A percentile compares a stretch with the other conserved stretches of the same genome.
phyloP scores from a whole-genome alignment of 2,888 invertebrate species.

The Odontocerum albicorne region DNA sequence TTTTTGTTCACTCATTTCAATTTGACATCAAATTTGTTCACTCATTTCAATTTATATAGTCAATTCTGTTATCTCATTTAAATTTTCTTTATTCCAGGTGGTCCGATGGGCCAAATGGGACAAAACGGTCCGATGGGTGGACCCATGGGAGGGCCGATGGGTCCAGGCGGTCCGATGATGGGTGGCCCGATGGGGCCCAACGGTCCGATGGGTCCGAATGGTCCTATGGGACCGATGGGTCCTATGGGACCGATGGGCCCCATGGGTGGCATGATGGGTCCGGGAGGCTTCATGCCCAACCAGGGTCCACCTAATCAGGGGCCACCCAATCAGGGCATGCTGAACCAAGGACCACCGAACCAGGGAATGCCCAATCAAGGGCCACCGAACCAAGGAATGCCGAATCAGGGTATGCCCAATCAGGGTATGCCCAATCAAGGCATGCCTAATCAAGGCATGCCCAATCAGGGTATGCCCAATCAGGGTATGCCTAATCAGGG shows the following conservation, averaged over 20 bases:
- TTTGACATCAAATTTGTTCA: no score
- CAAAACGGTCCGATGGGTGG: conserved; percentile 37
- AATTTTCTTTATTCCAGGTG: conserved; percentile 30
- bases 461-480: conserved; percentile 34
- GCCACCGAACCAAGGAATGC: conserved; percentile 3
- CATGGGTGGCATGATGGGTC: conserved; percentile 29
- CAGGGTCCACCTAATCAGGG: conserved; percentile 28
- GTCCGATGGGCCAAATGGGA: conserved; percentile 39
- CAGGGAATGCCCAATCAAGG: conserved; percentile 29
- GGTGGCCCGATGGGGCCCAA: conserved; percentile 40
- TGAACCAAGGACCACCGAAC: conserved; percentile 26
- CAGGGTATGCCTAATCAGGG: conserved; percentile 40
- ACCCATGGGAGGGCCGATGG: conserved; percentile 40
- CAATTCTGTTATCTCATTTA: no score
- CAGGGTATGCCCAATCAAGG: conserved; percentile 29
- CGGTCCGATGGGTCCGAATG: conserved; percentile 35
- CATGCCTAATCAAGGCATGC: conserved; percentile 1
- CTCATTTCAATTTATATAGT: no score
- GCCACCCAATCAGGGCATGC: conserved; percentile 3
- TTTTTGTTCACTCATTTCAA: no score
- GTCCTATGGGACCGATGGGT: conserved; percentile 40
- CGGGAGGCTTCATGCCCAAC: conserved; percentile 11
- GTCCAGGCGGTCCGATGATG: conserved; percentile 32
- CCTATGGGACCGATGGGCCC: conserved; percentile 35
- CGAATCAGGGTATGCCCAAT: conserved; percentile 28